Evolutionary conservation across 2,888 invertebrate genomes (phyloP).

Genomic region (Ariolimax columbianus): DNA sequence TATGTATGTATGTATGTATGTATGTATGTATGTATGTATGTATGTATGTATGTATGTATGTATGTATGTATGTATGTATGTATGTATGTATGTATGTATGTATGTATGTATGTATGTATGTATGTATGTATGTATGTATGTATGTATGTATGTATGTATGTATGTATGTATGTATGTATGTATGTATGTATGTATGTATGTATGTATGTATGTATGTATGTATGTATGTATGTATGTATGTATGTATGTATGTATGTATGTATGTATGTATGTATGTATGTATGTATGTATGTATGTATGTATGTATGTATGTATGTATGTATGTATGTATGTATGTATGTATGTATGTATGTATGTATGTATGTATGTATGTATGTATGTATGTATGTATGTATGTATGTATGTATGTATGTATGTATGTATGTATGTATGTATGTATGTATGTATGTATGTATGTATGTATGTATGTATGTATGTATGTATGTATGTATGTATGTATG

Average conservation of each 20-base stretch:
- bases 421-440: background rate
- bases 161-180: background rate
- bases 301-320: background rate
- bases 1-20: background rate
- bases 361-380: background rate
- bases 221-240: background rate
- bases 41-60: constrained; percentile 1
- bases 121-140: background rate
- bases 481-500: background rate
- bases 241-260: background rate
- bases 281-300: background rate
- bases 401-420: background rate
- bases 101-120: background rate
- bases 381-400: constrained; percentile 1
- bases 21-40: background rate
- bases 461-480: background rate
- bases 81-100: background rate
- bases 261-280: background rate
- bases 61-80: background rate
- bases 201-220: background rate
- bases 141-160: background rate
- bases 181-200: background rate
- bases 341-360: background rate
- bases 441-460: background rate
- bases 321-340: constrained; percentile 2